Conservation (phyloP, 2,888 invertebrate genomes). For the Morpho achilles region DNA sequence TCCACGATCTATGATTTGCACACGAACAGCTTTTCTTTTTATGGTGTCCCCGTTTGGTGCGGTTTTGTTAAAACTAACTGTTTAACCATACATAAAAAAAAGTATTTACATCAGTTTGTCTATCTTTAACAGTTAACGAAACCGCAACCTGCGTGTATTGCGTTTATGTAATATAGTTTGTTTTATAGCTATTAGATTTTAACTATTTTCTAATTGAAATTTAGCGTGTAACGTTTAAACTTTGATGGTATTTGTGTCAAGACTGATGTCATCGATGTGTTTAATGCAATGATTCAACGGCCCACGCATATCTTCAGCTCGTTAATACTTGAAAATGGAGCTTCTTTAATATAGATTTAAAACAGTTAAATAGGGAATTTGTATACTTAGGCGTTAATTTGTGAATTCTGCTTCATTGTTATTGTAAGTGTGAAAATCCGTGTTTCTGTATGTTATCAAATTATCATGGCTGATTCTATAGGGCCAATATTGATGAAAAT, state of each 20-base stretch:
- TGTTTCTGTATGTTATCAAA: too few species aligned
- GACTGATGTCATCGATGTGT: constrained; percentile 18
- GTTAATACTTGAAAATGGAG: constrained; percentile 8
- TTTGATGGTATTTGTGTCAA: constrained; percentile 14
- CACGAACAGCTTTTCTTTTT: constrained; percentile 60
- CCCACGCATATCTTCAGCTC: constrained; percentile 12
- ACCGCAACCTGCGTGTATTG: constrained; percentile 28
- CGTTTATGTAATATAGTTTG: constrained; percentile 23
- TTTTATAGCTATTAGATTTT: constrained; percentile 1
- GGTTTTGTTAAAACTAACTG: constrained; percentile 27
- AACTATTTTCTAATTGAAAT: constrained; percentile 1
- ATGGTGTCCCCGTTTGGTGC: constrained; percentile 40
- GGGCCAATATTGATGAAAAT: too few species aligned
- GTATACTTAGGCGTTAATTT: not conserved
- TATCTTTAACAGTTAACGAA: constrained; percentile 16
- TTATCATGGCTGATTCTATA: too few species aligned
- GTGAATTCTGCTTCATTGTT: too few species aligned
- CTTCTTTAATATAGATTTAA: not conserved
- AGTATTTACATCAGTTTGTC: constrained; percentile 12
- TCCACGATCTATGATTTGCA: constrained; percentile 66
- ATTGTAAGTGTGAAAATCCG: too few species aligned
- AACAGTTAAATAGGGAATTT: not conserved
- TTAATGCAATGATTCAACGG: constrained; percentile 13
- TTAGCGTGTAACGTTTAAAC: not conserved
- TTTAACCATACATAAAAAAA: too few species aligned